phyloP scores from a whole-genome alignment of 2,888 invertebrate species.

The Ichneumoninae sp. region DNA sequence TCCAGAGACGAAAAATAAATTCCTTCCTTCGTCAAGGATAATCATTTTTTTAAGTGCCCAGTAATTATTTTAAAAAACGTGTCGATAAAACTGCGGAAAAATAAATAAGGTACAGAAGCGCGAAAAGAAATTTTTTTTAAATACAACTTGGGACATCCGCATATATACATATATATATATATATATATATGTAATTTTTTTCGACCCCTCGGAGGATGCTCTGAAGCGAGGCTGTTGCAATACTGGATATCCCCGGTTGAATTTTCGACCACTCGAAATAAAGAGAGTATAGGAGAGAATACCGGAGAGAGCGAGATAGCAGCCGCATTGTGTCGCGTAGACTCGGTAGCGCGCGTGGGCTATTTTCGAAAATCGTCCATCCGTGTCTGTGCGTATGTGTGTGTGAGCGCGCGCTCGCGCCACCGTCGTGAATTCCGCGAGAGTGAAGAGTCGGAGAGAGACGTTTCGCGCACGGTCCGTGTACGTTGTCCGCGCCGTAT shows the following conservation, averaged over 20 bases:
- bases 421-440: conserved; percentile 44
- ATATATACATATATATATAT: too few relatives aligned
- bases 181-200: background rate
- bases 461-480: background rate
- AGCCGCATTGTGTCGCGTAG: conserved; percentile 56
- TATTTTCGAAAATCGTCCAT: conserved; percentile 62
- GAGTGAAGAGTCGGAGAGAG: conserved; percentile 19
- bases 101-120: background rate
- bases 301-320: conserved; percentile 1
- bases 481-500: conserved; percentile 8
- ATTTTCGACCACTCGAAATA: conserved; percentile 7
- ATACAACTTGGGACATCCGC: background rate
- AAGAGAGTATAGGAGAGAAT: conserved; percentile 18
- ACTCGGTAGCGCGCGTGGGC: conserved; percentile 59
- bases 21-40: background rate
- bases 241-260: background rate
- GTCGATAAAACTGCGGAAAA: conserved; percentile 3
- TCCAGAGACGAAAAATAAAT: background rate
- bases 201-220: background rate
- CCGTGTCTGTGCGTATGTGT: conserved; percentile 2
- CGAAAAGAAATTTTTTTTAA: background rate
- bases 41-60: background rate
- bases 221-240: background rate
- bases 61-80: background rate
- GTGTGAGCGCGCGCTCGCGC: background rate